These are phyloP conservation scores for Nycticryphes semicollaris DNA, from an alignment of 2,113 vertebrate species.

Conservation along the genomic window DNA sequence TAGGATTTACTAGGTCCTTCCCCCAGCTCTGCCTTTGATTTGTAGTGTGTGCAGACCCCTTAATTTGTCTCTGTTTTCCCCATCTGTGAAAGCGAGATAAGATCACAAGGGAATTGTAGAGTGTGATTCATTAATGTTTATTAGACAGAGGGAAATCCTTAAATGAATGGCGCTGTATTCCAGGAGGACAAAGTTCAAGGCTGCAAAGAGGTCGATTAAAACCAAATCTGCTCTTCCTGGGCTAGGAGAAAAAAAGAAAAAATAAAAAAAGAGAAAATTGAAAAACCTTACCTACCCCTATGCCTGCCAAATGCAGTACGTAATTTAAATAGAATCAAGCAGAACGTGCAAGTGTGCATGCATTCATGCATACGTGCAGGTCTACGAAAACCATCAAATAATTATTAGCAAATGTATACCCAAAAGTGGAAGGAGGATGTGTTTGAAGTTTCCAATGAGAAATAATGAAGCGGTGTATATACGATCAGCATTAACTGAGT, in stretches of 20 bases:
- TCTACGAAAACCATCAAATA: not conserved
- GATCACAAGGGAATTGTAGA: conserved; percentile 22
- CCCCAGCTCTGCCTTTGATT: conserved; percentile 44
- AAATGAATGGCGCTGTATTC: conserved; percentile 22
- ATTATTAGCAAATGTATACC: not conserved
- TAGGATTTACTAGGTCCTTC: not conserved
- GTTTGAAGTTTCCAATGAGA: not conserved
- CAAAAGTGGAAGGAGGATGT: not conserved
- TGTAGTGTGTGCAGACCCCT: conserved; percentile 22
- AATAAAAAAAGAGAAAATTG: not conserved
- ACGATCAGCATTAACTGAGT: not conserved
- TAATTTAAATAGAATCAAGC: not conserved
- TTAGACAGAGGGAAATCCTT: conserved; percentile 50
- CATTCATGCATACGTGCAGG: not conserved
- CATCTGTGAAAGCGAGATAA: conserved; percentile 46
- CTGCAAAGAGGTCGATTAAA: conserved; percentile 46
- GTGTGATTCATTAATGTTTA: conserved; percentile 44
- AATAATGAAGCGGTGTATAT: not conserved
- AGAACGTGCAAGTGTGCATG: not conserved
- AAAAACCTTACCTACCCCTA: not conserved
- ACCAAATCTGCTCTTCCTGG: conserved; percentile 12
- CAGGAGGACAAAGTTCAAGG: conserved; percentile 43
- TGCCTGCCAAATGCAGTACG: not conserved
- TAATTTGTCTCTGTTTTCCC: conserved; percentile 42
- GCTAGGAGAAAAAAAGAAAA: not conserved